These are phyloP conservation scores for Dolichotis patagonum DNA, from an alignment of 2,113 vertebrate genomes.

Conservation along the genomic window DNA sequence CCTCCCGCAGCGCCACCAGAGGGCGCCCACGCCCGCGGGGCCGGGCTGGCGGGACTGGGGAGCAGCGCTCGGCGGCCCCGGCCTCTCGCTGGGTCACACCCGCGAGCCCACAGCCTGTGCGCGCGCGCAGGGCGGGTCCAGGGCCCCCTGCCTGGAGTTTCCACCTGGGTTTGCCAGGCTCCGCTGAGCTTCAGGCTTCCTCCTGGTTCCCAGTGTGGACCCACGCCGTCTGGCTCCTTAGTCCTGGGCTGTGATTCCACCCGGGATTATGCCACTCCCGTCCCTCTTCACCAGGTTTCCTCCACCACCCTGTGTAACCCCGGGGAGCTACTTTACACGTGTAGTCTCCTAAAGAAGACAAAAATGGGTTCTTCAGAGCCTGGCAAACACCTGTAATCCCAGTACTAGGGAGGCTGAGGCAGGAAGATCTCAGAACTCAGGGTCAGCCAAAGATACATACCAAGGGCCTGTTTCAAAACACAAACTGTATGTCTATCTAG, in stretches of 20 bases:
- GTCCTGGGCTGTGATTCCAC: neutral
- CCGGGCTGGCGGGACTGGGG: neutral
- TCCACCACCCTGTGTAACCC: neutral
- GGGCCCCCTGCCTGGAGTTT: neutral
- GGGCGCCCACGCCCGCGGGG: neutral
- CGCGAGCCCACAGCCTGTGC: neutral
- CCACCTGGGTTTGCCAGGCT: neutral
- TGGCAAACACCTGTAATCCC: neutral
- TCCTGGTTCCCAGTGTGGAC: neutral
- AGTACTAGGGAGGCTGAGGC: neutral
- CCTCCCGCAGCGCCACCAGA: slow-evolving; percentile 11
- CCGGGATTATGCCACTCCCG: neutral
- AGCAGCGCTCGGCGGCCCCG: fast-evolving
- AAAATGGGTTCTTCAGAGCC: neutral
- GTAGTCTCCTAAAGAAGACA: neutral
- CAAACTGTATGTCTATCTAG: no score
- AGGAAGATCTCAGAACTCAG: neutral
- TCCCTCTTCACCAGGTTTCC: neutral
- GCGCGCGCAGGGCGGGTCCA: no score
- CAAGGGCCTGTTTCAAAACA: neutral
- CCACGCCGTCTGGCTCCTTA: neutral
- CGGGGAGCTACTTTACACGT: neutral
- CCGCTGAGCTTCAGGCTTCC: neutral
- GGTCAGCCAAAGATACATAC: neutral
- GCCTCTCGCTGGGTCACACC: neutral